phyloP scores from a whole-genome alignment of 2,888 invertebrate species.

The Eudasyphora cyanicolor region DNA sequence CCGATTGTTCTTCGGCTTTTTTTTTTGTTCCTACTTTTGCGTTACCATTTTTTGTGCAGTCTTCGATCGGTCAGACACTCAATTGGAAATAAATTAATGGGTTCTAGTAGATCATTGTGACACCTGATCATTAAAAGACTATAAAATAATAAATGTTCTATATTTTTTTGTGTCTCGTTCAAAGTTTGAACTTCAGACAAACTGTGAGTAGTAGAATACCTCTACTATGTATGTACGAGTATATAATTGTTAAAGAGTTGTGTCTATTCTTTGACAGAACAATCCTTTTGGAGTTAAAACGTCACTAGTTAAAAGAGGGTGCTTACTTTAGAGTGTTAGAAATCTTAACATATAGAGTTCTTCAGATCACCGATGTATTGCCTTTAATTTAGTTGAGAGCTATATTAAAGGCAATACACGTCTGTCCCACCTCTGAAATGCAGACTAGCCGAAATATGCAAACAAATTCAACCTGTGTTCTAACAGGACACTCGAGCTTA shows the following conservation, averaged over 20 bases:
- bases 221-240: background rate
- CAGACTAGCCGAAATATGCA: no score
- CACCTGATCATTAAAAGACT: constrained; percentile 65
- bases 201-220: background rate
- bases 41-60: no score
- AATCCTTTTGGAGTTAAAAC: constrained; percentile 19
- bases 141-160: constrained; percentile 65
- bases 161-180: background rate
- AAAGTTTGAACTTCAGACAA: constrained; percentile 1
- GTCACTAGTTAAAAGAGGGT: background rate
- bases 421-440: no score
- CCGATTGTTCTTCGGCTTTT: constrained; percentile 24
- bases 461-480: no score
- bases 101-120: constrained; percentile 59
- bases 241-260: background rate
- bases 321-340: background rate
- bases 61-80: constrained; percentile 35
- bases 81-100: constrained; percentile 60
- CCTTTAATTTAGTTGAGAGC: no score
- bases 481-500: no score
- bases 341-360: background rate
- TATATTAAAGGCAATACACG: no score
- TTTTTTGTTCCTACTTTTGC: constrained; percentile 23
- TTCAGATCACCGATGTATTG: no score
- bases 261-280: background rate